Base-by-base conservation (phyloP, 2,113 vertebrate species). In the Dermatemys mawii region DNA sequence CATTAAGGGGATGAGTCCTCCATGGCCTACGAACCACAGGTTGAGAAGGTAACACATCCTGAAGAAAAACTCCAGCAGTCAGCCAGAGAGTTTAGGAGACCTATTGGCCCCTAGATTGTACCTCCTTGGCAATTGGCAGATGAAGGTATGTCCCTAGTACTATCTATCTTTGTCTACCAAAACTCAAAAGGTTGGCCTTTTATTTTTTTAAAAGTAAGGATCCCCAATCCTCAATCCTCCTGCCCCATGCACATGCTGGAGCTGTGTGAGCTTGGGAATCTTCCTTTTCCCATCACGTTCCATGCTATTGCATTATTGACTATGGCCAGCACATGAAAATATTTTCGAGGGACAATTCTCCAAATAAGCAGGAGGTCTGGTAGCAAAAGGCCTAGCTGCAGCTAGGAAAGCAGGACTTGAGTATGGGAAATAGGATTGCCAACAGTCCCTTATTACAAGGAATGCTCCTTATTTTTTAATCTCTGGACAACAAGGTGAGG, bases 221-320 rank as follows among this genome's bases (percentile, higher is more conserved):
- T 44, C 41, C 19, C 19, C 14, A 73, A 41, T 73, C n/a, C 73
- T 46, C 26, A 44, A 12, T 27, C 38, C 70, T 75, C 9, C 41
- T 44, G 41, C 41, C 22, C 22, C 41, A 7, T 70, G n/a, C 27
- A 57, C 55, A 38, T 46, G 13, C 41, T 46, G 12, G 24, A 44
- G 38, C 24, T 76, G 24, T 46, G 24, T 44, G 41, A 46, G 11
- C 11, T 46, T 46, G 26, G 53, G 21, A 14, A 81, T 90, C 21
- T 88, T 14, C 22, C 88, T 16, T 81, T 35, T 21, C 0, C 0
- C 19, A 3, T 19, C 16, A 26, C 6, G 10, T 46, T 76, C 41
- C 26, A 76, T 44, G 73, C 46, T 44, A 46, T 27, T 75, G 41
- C 22, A 46, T 75, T 75, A 46, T 75, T 46, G 22, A 14, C 26